Conservation (phyloP, 1,140 invertebrate genomes). For the Ips nitidus region DNA sequence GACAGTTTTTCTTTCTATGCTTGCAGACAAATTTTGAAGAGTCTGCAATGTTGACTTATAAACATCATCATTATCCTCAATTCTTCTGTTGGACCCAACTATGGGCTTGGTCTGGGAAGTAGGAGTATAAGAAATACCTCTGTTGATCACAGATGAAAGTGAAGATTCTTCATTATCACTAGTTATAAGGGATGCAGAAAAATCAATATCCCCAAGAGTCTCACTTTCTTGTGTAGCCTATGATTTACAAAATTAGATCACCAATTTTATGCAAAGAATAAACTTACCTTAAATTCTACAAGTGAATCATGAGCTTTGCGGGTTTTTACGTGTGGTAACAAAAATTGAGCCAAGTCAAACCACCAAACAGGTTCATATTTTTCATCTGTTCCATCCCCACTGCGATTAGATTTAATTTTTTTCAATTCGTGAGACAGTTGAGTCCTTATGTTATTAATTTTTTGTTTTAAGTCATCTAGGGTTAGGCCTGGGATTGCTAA, state of each 20-base stretch:
- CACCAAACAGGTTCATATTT: slow-evolving; percentile 1
- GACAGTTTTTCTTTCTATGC: no score
- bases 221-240: neutral
- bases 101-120: no score
- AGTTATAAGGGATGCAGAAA: neutral
- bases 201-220: neutral
- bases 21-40: no score
- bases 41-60: no score
- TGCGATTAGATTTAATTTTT: neutral
- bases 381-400: neutral
- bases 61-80: no score
- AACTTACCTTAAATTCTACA: neutral
- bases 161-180: neutral
- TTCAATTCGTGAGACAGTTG: neutral
- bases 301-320: neutral
- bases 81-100: no score
- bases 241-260: no score
- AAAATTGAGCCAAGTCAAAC: slow-evolving; percentile 2
- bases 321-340: neutral
- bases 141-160: neutral
- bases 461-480: no score
- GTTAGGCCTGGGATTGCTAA: no score
- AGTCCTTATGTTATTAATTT: neutral
- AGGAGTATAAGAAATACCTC: no score
- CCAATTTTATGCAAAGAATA: neutral